A percentile compares a stretch with the other conserved stretches of the same genome.
These are phyloP conservation scores for Atethmia centrago DNA, from an alignment of 2,888 invertebrate species.

Conservation along the genomic window DNA sequence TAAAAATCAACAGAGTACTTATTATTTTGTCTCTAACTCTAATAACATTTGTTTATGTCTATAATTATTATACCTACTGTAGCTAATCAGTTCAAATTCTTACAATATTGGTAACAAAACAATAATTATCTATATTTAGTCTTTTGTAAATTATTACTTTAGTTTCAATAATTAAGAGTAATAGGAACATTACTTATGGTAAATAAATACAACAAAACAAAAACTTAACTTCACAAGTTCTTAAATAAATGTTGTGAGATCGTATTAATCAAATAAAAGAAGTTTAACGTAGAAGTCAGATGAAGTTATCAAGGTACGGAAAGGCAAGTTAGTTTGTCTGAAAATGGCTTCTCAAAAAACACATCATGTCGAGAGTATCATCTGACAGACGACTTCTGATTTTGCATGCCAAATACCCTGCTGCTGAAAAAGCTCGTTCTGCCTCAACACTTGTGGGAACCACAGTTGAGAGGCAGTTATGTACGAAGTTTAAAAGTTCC, in stretches of 20 bases:
- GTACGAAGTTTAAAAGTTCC: constrained; percentile 45
- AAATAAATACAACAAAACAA: constrained; percentile 14
- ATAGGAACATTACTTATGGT: constrained; percentile 21
- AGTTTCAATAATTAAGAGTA: constrained; percentile 22
- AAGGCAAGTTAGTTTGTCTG: constrained; percentile 32
- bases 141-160: constrained; percentile 21
- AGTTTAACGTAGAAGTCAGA: constrained; percentile 17
- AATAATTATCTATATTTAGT: constrained; percentile 23
- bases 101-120: constrained; percentile 19
- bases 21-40: constrained; percentile 24
- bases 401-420: constrained; percentile 49
- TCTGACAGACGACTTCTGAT: constrained; percentile 51
- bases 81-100: constrained; percentile 23
- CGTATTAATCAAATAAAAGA: constrained; percentile 22
- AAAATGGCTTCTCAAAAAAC: constrained; percentile 55
- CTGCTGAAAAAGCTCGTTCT: constrained; percentile 54
- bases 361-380: constrained; percentile 42
- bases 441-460: constrained; percentile 56
- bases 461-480: constrained; percentile 44
- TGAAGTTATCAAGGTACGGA: constrained; percentile 10
- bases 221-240: constrained; percentile 19
- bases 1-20: constrained; percentile 24
- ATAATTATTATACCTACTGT: constrained; percentile 26
- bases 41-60: constrained; percentile 24
- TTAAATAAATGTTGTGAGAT: constrained; percentile 24